phyloP scores from a whole-genome alignment of 2,797 vertebrate genomes.

The Euthynnus affinis region DNA sequence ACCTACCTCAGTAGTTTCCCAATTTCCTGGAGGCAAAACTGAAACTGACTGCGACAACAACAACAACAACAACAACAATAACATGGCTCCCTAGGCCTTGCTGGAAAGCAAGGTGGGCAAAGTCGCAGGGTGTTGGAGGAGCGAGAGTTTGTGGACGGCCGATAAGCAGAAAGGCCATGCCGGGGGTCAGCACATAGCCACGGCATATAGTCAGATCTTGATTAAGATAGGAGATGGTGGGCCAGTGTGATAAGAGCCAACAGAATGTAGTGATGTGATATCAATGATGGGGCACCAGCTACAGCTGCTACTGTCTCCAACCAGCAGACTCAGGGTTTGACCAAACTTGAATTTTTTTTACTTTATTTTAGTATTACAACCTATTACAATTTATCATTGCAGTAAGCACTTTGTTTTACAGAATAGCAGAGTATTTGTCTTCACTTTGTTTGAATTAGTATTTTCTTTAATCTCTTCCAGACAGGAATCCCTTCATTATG shows the following conservation, averaged over 20 bases:
- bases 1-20: slow-evolving; percentile 41
- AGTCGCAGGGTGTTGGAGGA: slow-evolving; percentile 46
- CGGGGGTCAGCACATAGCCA: slow-evolving; percentile 68
- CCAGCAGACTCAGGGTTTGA: slow-evolving; percentile 29
- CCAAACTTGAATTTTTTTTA: slow-evolving; percentile 1
- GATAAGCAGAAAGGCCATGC: slow-evolving; percentile 75
- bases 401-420: neutral
- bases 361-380: neutral
- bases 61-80: slow-evolving; percentile 42
- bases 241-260: slow-evolving; percentile 70
- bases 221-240: slow-evolving; percentile 81
- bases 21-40: slow-evolving; percentile 35
- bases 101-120: slow-evolving; percentile 56
- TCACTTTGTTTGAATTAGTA: neutral
- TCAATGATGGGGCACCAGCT: slow-evolving; percentile 62
- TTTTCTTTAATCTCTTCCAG: slow-evolving; percentile 4
- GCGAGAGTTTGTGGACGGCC: slow-evolving; percentile 52
- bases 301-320: slow-evolving; percentile 37
- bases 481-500: slow-evolving; percentile 3
- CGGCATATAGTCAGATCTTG: slow-evolving; percentile 77
- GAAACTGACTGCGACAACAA: slow-evolving; percentile 60
- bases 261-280: slow-evolving; percentile 70
- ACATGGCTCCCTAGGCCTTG: slow-evolving; percentile 47
- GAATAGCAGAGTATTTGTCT: neutral
- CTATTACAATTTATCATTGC: neutral